Percentiles rank a stretch among this genome's conserved stretches.
Evolutionary conservation across 2,113 vertebrate genomes (phyloP).

Genomic region (Ceratotherium simum): DNA sequence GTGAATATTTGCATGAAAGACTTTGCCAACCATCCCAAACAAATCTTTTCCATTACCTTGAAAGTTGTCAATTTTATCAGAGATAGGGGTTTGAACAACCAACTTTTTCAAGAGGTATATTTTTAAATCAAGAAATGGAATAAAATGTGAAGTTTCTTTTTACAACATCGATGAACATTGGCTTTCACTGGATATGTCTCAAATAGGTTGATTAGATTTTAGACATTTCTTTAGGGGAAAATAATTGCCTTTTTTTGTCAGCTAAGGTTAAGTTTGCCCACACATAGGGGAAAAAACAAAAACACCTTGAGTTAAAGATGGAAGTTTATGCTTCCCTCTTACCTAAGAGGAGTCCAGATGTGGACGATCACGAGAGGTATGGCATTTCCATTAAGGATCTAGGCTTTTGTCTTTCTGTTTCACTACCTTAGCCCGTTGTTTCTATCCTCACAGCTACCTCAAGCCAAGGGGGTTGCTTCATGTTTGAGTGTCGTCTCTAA

Average conservation of each 20-base stretch:
- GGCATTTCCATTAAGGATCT: not conserved
- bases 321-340: not conserved
- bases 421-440: not conserved
- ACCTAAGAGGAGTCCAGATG: not conserved
- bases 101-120: not conserved
- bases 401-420: not conserved
- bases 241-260: not conserved
- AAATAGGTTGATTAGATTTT: not conserved
- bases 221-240: not conserved
- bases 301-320: not conserved
- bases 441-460: not conserved
- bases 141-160: not conserved
- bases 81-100: not conserved
- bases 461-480: not conserved
- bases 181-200: not conserved
- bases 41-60: not conserved
- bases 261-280: not conserved
- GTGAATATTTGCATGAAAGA: constrained; percentile 37
- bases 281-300: not conserved
- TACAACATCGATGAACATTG: not conserved
- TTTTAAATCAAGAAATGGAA: constrained; percentile 1
- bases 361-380: not conserved
- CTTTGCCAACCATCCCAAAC: not conserved
- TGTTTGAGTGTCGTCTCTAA: not conserved
- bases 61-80: constrained; percentile 10